Conservation (phyloP, 2,113 vertebrate genomes). For the Labrus mixtus region DNA sequence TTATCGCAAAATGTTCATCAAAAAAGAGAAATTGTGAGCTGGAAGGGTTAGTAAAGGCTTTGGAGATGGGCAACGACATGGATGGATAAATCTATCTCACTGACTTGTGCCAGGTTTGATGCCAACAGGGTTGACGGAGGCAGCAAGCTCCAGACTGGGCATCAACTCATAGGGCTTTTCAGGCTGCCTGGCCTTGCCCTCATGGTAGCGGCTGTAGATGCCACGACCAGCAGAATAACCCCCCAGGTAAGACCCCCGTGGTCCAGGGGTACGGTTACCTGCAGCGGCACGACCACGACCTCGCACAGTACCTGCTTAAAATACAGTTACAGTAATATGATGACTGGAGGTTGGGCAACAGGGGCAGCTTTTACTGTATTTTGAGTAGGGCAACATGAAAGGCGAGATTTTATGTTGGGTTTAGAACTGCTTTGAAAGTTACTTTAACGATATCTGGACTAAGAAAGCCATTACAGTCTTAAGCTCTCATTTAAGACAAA, state of each 20-base stretch:
- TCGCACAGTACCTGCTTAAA: conserved; percentile 98
- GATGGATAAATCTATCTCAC: conserved; percentile 81
- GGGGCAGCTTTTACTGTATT: conserved; percentile 20
- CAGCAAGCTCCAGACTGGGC: conserved; percentile 92
- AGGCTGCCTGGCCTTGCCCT: conserved; percentile 96
- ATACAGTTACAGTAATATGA: conserved; percentile 82
- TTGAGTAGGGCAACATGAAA: not conserved
- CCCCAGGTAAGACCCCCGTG: conserved; percentile 97
- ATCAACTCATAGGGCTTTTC: conserved; percentile 97
- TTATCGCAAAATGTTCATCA: conserved; percentile 28
- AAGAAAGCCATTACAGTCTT: not conserved
- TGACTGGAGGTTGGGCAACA: conserved; percentile 54
- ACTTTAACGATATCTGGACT: conserved; percentile 9
- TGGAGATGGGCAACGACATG: conserved; percentile 59
- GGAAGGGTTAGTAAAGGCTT: conserved; percentile 63
- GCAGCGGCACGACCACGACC: conserved; percentile 95
- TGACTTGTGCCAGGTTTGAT: conserved; percentile 98
- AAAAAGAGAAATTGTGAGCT: conserved; percentile 27
- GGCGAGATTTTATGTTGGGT: conserved; percentile 8
- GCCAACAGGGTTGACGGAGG: conserved; percentile 92
- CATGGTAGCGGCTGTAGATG: conserved; percentile 99
- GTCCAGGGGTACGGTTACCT: conserved; percentile 94
- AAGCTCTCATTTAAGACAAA: conserved; percentile 1
- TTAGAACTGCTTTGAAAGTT: conserved; percentile 17
- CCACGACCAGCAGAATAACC: conserved; percentile 98